Conservation (phyloP, 2,888 invertebrate species). For the Sialis fuliginosa region DNA sequence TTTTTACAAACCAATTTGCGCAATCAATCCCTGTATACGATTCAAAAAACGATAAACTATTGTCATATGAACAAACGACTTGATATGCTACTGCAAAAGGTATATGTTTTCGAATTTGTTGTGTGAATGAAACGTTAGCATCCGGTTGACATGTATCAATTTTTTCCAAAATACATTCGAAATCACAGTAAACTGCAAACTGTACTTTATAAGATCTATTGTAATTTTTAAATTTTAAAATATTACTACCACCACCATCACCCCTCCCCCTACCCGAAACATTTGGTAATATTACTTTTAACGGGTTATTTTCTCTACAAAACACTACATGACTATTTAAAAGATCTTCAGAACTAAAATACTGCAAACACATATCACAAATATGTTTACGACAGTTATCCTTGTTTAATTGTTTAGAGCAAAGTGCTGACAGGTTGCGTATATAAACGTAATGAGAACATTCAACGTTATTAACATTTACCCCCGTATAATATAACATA, state of each 20-base stretch:
- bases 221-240: conserved; percentile 7
- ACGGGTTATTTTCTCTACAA: conserved; percentile 5
- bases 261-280: too few relatives aligned
- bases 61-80: conserved; percentile 13
- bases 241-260: too few relatives aligned
- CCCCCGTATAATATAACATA: neutral
- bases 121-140: neutral
- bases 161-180: conserved; percentile 5
- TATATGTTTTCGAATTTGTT: conserved; percentile 8
- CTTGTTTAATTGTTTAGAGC: neutral
- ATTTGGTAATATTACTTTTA: conserved; percentile 4
- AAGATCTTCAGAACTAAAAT: conserved; percentile 6
- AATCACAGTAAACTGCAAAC: conserved; percentile 8
- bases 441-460: neutral
- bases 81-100: conserved; percentile 12
- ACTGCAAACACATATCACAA: conserved; percentile 8
- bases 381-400: conserved; percentile 4
- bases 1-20: conserved; percentile 11
- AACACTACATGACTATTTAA: conserved; percentile 4
- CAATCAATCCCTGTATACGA: conserved; percentile 11
- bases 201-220: conserved; percentile 6
- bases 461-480: neutral
- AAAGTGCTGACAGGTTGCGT: neutral
- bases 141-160: neutral
- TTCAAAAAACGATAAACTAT: conserved; percentile 10